Evolutionary conservation across 1,140 invertebrate species (phyloP), one percentile per base, ranked within the genome.

Genomic region (Aphaenogaster floridana): DNA sequence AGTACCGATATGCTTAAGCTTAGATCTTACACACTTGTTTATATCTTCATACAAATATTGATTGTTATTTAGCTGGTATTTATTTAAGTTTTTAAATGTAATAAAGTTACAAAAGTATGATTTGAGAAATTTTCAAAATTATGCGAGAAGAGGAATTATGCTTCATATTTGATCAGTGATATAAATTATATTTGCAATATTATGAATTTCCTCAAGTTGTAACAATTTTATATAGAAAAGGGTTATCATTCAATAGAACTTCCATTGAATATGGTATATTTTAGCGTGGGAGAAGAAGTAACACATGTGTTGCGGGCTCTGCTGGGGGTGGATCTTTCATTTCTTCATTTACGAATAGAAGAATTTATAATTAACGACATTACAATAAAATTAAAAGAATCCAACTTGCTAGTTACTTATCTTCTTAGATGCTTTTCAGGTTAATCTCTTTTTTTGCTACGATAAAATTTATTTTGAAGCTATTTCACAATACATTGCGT

Each of bases 321-420:
- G 94, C 94, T 95, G 94, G 94, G 94, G 94, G 94, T 94, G 92
- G 88, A 92, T 94, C 89, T 8, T 34, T 17, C 45, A 77, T n/a
- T 48, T 63, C 28, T 34, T 64, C 7, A 64, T 45, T 45, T 81
- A 57, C 0, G 36, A 78, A 61, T 48, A 39, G 7, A 66, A 1
- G 3, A 7, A 57, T 68, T 52, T 39, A 36, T 28, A 69, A 69
- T 42, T 45, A 28, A 81, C 8, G 8, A 69, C 4, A 59, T 52
- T 52, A 42, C n/a, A 63, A 52, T 11, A 28, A 80, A 39, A 52
- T 39, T 39, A 28, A 17, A 81, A 34, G 8, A 28, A 42, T 2
- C 6, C 4, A 13, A 59, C 1, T 66, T 66, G 45, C 3, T 64
- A 3, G 1, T 15, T 42, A 52, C 9, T 50, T 66, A 36, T 79